These are phyloP conservation scores for Schizotus pectinicornis DNA, from an alignment of 2,888 invertebrate species.

Conservation along the genomic window DNA sequence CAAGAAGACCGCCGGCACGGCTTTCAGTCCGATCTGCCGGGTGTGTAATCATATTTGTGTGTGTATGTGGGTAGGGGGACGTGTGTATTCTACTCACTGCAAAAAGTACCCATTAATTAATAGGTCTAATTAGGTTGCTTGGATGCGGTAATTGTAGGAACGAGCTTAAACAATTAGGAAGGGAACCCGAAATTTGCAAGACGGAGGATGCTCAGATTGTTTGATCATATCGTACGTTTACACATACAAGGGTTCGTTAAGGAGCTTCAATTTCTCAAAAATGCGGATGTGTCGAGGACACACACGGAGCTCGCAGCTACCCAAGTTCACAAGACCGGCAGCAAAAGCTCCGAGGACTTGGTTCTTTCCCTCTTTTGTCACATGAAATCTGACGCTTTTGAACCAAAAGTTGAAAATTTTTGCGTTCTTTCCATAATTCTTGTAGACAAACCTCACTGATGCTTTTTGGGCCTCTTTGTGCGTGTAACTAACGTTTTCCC, in stretches of 20 bases:
- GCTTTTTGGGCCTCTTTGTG: no score
- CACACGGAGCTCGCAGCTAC: no score
- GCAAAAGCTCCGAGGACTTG: no score
- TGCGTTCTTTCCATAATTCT: no score
- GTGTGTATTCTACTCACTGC: slow-evolving; percentile 23
- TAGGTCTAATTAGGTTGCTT: slow-evolving; percentile 21
- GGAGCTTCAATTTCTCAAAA: slow-evolving; percentile 16
- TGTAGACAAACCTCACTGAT: no score
- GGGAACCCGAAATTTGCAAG: slow-evolving; percentile 11
- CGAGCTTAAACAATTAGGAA: slow-evolving; percentile 26
- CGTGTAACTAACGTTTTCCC: no score
- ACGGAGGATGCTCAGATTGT: slow-evolving; percentile 12
- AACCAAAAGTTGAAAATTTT: no score
- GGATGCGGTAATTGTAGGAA: slow-evolving; percentile 27
- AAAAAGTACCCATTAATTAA: slow-evolving; percentile 34
- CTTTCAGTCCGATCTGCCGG: slow-evolving; percentile 25
- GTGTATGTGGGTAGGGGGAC: background rate
- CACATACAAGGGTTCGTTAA: slow-evolving; percentile 13
- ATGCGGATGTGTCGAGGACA: background rate
- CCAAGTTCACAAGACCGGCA: no score
- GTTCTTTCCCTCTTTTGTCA: no score
- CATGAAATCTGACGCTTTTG: no score
- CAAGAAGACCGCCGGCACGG: slow-evolving; percentile 31
- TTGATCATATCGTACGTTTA: slow-evolving; percentile 22
- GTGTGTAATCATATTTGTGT: slow-evolving; percentile 35